Evolutionary conservation across 2,797 vertebrate genomes (phyloP), one percentile per base, ranked within the genome.

Genomic region (Melopsittacus undulatus): DNA sequence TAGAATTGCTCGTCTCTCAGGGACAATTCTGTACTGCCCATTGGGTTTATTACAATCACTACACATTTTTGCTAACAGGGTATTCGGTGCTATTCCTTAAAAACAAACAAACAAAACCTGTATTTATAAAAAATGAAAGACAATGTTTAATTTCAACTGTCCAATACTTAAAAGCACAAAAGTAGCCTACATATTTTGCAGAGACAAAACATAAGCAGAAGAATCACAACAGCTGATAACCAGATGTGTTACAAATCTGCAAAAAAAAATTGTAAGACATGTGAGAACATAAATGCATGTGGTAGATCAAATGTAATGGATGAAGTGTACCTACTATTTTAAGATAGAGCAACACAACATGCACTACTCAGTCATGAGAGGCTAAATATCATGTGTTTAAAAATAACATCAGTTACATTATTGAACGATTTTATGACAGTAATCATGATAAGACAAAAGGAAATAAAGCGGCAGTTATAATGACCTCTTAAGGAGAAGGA

Each of bases 21-120:
- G 96, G 27, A 97, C 90, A 94, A 99, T 98, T 91, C 97, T 98
- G 97, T 97, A 99, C 40, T 99, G 99, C 56, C 99, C 99, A 9
- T 99, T 99, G 81, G 99, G 99, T 91, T 99, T 99, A 97, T 99
- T 99, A 97, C 98, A 97, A 97, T 99, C 99, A 97, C 99, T 99
- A 98, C 99, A 99, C 82, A 99, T 99, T 97, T 99, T 99, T 92
- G 99, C 99, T 93, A 99, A 97, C 98, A 99, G 99, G 95, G 97
- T 99, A 95, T 99, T 99, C 85, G 99, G 98, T 67, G 99, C 99
- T 95, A 99, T 99, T 96, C 99, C 99, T 99, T 93, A 87, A 98
- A 96, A 94, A 95, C 84, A 97, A 90, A 92, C 12, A 84, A 32
- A 56, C 12, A 73, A 89, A 40, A 0, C 2, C 13, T 3, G 1